Evolutionary conservation across 2,888 invertebrate genomes (phyloP), one percentile per base, ranked within the genome.

Genomic region (Homarus gammarus): DNA sequence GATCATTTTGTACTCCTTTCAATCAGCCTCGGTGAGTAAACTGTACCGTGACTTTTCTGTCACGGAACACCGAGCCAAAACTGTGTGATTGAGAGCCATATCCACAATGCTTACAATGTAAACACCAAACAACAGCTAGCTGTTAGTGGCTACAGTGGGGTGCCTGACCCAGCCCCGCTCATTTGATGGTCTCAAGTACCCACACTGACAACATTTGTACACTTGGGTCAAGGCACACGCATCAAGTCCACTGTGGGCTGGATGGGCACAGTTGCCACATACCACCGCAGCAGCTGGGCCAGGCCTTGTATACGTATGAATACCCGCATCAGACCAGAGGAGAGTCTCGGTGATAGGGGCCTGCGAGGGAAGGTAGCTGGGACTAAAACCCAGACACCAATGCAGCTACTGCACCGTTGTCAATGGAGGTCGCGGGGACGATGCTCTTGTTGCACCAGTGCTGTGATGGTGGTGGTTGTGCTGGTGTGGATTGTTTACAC

Each of bases 281-380:
- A 87, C 72, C 78, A 72, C 70, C 79, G 88, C 75, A 83, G 88
- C 70, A 84, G 77, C 75, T 78, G 88, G 88, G 88, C 83, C 88
- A 89, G 88, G 88, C 88, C 83, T 89, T 89, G 88, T 89, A 89
- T 89, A 89, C 88, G 84, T 89, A 89, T 89, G 70, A 84, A 84
- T 89, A 89, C 88, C 88, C 88, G 88, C 77, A 88, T 83, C 87
- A 78, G 88, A 83, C 83, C 83, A 75, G 88, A 83, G 77, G 88
- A 83, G 68, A 77, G 72, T 82, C 79, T 84, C 68, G 84, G 77
- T 83, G 88, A 83, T 64, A 38, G 77, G 83, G 88, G 88, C 83
- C 83, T 82, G 81, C 81, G 87, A 83, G 82, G 82, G 82, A 77
- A 44, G 87, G 64, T 82, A 88, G 75, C 64, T 82, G 31, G 70